Evolutionary conservation across 1,140 invertebrate species (phyloP), one percentile per base, ranked within the genome.

Genomic region (Dufourea novaeangliae): DNA sequence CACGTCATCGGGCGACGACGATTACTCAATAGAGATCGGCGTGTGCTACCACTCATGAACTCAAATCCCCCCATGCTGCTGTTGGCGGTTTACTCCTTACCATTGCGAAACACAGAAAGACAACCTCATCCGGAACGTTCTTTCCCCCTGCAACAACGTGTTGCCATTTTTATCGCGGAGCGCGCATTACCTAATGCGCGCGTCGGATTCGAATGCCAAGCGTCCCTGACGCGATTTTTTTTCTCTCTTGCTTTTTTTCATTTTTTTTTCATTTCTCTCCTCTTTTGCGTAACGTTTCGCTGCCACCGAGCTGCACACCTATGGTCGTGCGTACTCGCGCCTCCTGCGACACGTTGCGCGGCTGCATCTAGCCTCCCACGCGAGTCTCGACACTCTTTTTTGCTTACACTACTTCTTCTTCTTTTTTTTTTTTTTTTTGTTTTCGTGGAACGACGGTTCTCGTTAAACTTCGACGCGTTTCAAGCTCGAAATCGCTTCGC

Each of bases 101-200:
- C 46, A n/a, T 50, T 50, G 8, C 46, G 46, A 50, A 50, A 50
- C 46, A n/a, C n/a, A n/a, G n/a, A n/a, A n/a, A n/a, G n/a, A n/a
- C n/a, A n/a, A 8, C 46, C 46, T 17, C 46, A 7, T 50, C n/a
- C 46, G 17, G 46, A 50, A 50, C 46, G 8, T 50, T 50, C 46
- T 50, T 50, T 37, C n/a, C 20, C 20, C 46, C 20, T 17, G 17
- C 17, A 46, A 20, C 46, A 37, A 8, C 46, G 46, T 7, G 46
- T n/a, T n/a, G 46, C 46, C 46, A 7, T 50, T 50, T 50, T n/a
- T 6, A 50, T n/a, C 46, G 34, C 34, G 46, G 20, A 17, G 46
- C 46, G 46, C 46, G 46, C 20, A 50, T 50, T 50, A n/a, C 46
- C 46, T n/a, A 50, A 50, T n/a, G 46, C 46, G 20, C 46, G 46